Evolutionary conservation across 2,888 invertebrate species (phyloP).

Genomic region (Bugula neritina): DNA sequence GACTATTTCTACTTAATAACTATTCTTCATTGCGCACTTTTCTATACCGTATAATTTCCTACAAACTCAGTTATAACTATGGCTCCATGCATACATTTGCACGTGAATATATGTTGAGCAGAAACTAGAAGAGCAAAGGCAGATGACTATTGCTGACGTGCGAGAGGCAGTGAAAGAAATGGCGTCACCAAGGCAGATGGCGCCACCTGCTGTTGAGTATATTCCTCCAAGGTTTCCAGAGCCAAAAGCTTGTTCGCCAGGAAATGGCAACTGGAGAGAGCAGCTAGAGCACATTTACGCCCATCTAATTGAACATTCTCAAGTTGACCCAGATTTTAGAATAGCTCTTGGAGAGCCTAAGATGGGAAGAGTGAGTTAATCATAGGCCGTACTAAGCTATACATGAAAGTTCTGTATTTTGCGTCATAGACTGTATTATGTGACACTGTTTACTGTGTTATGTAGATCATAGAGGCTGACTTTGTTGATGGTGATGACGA

Average conservation of each 20-base stretch:
- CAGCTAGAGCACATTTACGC: constrained; percentile 51
- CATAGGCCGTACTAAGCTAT: too few species aligned
- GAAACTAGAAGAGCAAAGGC: constrained; percentile 3
- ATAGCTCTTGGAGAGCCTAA: constrained; percentile 43
- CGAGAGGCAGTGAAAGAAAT: constrained; percentile 39
- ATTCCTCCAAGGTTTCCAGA: constrained; percentile 41
- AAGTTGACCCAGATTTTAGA: constrained; percentile 42
- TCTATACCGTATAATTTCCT: too few species aligned
- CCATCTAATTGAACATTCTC: constrained; percentile 47
- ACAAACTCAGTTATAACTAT: too few species aligned
- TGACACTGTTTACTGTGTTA: too few species aligned
- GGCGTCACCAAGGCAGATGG: constrained; percentile 21
- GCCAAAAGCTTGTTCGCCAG: constrained; percentile 42
- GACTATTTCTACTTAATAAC: too few species aligned
- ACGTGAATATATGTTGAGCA: too few species aligned
- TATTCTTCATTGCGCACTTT: too few species aligned
- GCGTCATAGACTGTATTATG: too few species aligned
- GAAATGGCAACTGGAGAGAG: constrained; percentile 50
- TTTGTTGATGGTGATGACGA: constrained; percentile 47
- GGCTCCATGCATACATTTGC: too few species aligned
- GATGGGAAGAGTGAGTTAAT: constrained; percentile 47
- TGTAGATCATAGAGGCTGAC: constrained; percentile 46
- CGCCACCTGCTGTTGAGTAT: constrained; percentile 36
- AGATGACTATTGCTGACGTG: constrained; percentile 48
- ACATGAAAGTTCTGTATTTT: too few species aligned